Evolutionary conservation across 2,797 vertebrate species (phyloP), one percentile per base, ranked within the genome.

Genomic region (Petrocephalus sullivani): DNA sequence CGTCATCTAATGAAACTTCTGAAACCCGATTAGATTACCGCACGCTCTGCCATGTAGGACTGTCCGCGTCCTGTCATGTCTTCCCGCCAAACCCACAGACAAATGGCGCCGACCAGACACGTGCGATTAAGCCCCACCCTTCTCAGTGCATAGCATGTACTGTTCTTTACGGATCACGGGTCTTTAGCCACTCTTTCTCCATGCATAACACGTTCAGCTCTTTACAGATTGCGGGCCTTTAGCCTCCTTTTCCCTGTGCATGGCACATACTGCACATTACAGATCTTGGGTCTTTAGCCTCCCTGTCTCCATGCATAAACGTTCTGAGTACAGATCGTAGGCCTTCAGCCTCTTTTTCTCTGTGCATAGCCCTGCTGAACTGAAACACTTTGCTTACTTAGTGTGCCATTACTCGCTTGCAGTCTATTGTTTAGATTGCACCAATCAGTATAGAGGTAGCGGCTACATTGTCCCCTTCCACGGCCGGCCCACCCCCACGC

Each of bases 371-470:
- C n/a, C n/a, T 83, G 7, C 81, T 83, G 41, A 53, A 53, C 46
- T n/a, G 61, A 75, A 49, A 37, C 56, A 89, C 82, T 84, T 82
- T 89, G 89, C 89, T 90, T 87, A 89, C 87, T 89, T 87, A 56
- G 37, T 87, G 85, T 85, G 14, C 89, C 88, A 89, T 88, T 89
- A 88, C 57, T 60, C 61, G 83, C 60, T 49, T 51, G 71, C 56
- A 85, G 88, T 57, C 85, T 86, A 89, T 87, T 91, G 87, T 90
- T 85, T 49, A 14, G 53, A 58, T 75, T 78, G 37, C 78, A n/a
- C 21, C 87, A 41, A 89, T 90, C 83, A 51, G 90, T 88, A 90
- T n/a, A 4, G 7, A 71, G 49, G 71, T 83, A 87, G 16, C n/a
- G 41, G 81, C 88, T 54, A 33, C 56, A 88, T 89, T 90, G 41